phyloP scores from a whole-genome alignment of 2,113 vertebrate species.

The Aphelocoma coerulescens region DNA sequence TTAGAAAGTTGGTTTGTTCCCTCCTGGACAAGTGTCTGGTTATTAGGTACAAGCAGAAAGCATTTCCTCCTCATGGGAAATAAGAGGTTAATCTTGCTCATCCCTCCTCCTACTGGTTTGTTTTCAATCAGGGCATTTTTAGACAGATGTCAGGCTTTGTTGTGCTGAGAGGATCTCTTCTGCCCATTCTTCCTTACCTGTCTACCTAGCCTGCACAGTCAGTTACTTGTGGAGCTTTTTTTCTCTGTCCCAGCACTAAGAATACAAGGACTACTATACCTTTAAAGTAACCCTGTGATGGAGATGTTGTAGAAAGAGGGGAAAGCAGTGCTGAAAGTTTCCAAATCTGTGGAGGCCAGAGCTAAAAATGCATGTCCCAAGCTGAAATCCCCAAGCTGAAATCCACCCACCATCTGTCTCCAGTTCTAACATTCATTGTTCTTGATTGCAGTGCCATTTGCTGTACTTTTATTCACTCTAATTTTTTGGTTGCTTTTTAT shows the following conservation, averaged over 20 bases:
- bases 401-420: constrained; percentile 8
- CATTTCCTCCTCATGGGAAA: background rate
- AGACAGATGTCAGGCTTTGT: background rate
- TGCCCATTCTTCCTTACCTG: background rate
- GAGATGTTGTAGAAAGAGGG: background rate
- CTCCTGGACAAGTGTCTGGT: background rate
- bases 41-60: background rate
- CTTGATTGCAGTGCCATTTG: constrained; percentile 10
- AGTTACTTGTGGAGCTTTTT: background rate
- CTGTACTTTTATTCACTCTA: background rate
- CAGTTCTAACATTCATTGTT: constrained; percentile 15
- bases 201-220: background rate
- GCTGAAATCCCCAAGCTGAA: constrained; percentile 14
- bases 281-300: background rate
- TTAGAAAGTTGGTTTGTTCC: background rate
- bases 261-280: background rate
- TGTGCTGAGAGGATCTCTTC: background rate
- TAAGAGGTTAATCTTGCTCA: background rate
- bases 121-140: background rate
- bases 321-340: background rate
- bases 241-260: background rate
- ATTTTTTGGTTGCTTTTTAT: background rate
- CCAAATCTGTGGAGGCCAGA: background rate
- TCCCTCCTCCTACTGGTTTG: background rate
- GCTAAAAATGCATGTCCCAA: background rate